These are phyloP conservation scores for Sinonovacula constricta DNA, from an alignment of 1,140 invertebrate species.

Conservation along the genomic window DNA sequence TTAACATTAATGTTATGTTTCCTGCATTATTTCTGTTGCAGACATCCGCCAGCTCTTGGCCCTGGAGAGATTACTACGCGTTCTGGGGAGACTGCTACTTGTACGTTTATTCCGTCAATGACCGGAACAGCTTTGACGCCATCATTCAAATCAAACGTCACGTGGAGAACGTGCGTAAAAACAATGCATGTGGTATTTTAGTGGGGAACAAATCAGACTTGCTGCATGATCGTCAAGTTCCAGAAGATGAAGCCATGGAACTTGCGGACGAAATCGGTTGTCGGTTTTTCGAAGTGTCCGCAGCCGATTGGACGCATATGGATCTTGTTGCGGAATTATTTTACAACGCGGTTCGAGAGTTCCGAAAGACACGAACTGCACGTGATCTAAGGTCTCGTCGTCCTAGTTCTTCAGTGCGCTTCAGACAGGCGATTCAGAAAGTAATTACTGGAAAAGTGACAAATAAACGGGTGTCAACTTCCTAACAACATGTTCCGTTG, in stretches of 20 bases:
- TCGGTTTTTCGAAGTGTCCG: constrained; percentile 90
- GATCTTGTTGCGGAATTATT: constrained; percentile 62
- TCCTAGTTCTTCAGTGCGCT: constrained; percentile 67
- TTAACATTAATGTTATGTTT: too few species aligned
- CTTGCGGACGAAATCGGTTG: constrained; percentile 87
- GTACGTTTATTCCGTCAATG: constrained; percentile 94
- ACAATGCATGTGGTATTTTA: constrained; percentile 83
- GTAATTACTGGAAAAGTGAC: constrained; percentile 68
- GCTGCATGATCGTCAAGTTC: constrained; percentile 93
- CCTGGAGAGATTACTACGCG: constrained; percentile 70
- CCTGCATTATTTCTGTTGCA: not conserved
- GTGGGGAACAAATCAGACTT: constrained; percentile 95
- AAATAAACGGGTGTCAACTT: not conserved
- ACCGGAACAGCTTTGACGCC: constrained; percentile 88
- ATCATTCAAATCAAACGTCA: constrained; percentile 89
- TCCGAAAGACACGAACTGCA: constrained; percentile 34
- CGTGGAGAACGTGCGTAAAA: constrained; percentile 84
- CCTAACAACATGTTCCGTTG: too few species aligned
- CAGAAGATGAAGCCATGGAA: constrained; percentile 86
- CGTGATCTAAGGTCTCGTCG: constrained; percentile 60
- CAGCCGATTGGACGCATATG: constrained; percentile 70
- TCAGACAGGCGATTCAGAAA: constrained; percentile 73
- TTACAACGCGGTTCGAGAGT: constrained; percentile 60
- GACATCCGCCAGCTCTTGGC: constrained; percentile 39
- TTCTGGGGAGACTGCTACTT: constrained; percentile 91